phyloP scores from a whole-genome alignment of 2,113 vertebrate genomes.

The Anhinga rufa region DNA sequence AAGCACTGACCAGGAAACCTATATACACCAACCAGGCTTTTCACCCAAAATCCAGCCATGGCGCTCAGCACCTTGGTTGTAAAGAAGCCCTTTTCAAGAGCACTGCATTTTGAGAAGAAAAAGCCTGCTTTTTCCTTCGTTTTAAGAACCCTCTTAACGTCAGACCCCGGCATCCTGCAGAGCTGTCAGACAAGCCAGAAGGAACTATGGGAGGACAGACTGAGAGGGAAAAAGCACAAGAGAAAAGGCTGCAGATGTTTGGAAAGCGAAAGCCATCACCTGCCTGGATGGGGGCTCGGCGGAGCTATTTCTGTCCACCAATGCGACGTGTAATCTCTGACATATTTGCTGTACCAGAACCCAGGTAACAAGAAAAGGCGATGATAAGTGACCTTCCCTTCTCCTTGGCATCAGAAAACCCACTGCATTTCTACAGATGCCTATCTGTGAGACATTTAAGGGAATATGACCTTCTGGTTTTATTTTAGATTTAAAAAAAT shows the following conservation, averaged over 20 bases:
- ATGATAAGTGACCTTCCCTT: not conserved
- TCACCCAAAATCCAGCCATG: not conserved
- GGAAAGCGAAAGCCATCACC: not conserved
- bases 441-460: not conserved
- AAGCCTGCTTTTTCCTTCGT: not conserved
- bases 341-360: not conserved
- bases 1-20: not conserved
- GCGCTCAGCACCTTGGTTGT: not conserved
- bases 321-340: fast-evolving
- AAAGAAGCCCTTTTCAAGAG: not conserved
- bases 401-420: not conserved
- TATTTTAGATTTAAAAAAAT: not conserved
- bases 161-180: not conserved
- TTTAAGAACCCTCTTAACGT: not conserved
- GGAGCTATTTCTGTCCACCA: not conserved
- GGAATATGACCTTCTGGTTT: not conserved
- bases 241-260: not conserved
- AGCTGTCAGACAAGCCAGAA: not conserved
- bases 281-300: not conserved
- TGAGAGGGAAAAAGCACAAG: not conserved
- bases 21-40: fast-evolving
- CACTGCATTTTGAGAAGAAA: not conserved
- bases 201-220: not conserved
- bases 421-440: no score
- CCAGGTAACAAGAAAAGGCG: not conserved